These are phyloP conservation scores for Parapsyche elsis DNA, from an alignment of 1,140 invertebrate species.

Conservation along the genomic window DNA sequence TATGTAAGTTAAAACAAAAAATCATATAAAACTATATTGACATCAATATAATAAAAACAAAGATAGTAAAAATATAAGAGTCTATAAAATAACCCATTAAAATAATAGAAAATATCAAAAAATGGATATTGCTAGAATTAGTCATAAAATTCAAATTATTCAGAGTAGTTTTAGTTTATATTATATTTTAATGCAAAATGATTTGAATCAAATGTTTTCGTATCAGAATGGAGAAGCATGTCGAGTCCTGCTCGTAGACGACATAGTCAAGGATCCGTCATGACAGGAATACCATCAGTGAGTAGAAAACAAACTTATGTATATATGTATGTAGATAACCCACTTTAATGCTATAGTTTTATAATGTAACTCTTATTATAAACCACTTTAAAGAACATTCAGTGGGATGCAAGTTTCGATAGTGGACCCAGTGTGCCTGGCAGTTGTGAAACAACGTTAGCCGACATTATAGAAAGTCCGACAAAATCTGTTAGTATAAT, in stretches of 20 bases:
- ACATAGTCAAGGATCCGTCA: slow-evolving; percentile 52
- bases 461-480: slow-evolving; percentile 66
- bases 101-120: too few relatives aligned
- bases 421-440: slow-evolving; percentile 45
- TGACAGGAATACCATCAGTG: slow-evolving; percentile 38
- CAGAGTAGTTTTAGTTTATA: too few relatives aligned
- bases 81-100: too few relatives aligned
- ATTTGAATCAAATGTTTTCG: too few relatives aligned
- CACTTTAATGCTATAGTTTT: not conserved
- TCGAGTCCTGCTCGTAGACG: slow-evolving; percentile 50
- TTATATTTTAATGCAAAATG: too few relatives aligned
- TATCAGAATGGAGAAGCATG: slow-evolving; percentile 45
- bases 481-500: slow-evolving; percentile 60
- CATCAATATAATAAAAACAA: too few relatives aligned
- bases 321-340: not conserved
- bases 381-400: not conserved
- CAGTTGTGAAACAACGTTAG: slow-evolving; percentile 59
- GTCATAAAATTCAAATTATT: too few relatives aligned
- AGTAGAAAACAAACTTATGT: slow-evolving; percentile 11
- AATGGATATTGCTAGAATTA: too few relatives aligned
- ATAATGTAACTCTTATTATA: not conserved
- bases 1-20: too few relatives aligned
- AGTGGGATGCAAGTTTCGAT: slow-evolving; percentile 56
- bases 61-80: too few relatives aligned
- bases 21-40: too few relatives aligned